Evolutionary conservation across 2,888 invertebrate genomes (phyloP).

Genomic region (Iselma pallidipennis): DNA sequence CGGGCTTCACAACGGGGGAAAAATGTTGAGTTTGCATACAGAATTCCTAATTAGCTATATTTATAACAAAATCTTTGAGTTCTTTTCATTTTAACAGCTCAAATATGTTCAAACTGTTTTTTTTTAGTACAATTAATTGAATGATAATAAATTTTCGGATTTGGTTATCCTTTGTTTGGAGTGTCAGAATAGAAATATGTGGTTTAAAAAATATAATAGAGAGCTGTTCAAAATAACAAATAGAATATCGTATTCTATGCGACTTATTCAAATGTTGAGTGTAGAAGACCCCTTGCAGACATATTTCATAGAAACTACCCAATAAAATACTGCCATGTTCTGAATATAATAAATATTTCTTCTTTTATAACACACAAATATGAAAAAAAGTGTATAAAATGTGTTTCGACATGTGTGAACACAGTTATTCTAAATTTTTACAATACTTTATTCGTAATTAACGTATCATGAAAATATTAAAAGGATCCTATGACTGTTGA

Average conservation of each 20-base stretch:
- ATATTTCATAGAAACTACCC: conserved; percentile 8
- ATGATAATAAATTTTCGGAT: neutral
- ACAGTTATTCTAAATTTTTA: too few relatives aligned
- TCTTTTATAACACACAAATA: neutral
- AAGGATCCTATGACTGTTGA: too few relatives aligned
- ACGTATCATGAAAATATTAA: too few relatives aligned
- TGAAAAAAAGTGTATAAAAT: neutral
- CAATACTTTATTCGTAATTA: too few relatives aligned
- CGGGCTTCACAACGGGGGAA: neutral
- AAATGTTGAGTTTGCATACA: neutral
- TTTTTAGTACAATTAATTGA: neutral
- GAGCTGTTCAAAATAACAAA: neutral
- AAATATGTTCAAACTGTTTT: neutral
- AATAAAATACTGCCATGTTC: conserved; percentile 13
- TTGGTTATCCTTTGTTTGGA: neutral
- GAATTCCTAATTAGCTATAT: neutral
- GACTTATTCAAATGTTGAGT: conserved; percentile 2
- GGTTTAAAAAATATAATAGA: neutral
- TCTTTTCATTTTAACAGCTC: too few relatives aligned
- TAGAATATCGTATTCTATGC: neutral
- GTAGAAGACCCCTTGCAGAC: neutral
- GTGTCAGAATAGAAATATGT: neutral
- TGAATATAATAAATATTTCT: conserved; percentile 18
- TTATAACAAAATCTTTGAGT: too few relatives aligned
- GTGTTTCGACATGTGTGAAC: neutral